Evolutionary conservation across 2,888 invertebrate genomes (phyloP), one percentile per base, ranked within the genome.

Genomic region (Phyllotreta striolata): DNA sequence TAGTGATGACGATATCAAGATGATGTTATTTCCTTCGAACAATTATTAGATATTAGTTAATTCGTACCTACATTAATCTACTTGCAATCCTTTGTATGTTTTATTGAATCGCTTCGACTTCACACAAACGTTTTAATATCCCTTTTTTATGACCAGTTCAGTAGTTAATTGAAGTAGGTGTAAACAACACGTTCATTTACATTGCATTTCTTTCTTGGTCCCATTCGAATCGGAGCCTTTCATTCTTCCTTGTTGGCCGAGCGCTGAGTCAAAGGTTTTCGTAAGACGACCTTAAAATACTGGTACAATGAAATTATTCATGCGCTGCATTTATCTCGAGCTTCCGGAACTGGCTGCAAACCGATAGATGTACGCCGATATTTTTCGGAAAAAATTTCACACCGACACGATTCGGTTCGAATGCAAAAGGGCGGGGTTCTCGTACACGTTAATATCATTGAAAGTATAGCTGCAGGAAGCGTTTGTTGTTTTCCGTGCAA

Each of bases 261-360:
- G 13, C 43, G 41, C 39, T 49, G 44, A 57, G 35, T 38, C 13
- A 39, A 38, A 56, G 10, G 14, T 57, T 51, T 51, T 35, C 49
- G 59, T 59, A 39, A 59, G 49, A 41, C 38, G 59, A 59, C 59
- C 59, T 59, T 59, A 59, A 59, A 51, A 59, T 37, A 51, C 41
- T 49, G 35, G 43, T 41, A 43, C 51, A 59, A 59, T 59, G 41
- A 43, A 41, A 35, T 59, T 43, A 51, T 59, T 59, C 59, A 59
- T 51, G 41, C 37, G 51, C 41, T 47, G 39, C 12, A 51, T 13
- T 37, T 59, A 51, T 59, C 12, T 51, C 9, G 13, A 8, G 41
- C 51, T 59, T 59, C 59, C 59, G 59, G 59, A 51, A 59, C 34
- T 24, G 6, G 14, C 34, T 38, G 35, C 12, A 47, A 37, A 43